Evolutionary conservation across 2,888 invertebrate genomes (phyloP), one percentile per base, ranked within the genome.

Genomic region (Papilio gigon): DNA sequence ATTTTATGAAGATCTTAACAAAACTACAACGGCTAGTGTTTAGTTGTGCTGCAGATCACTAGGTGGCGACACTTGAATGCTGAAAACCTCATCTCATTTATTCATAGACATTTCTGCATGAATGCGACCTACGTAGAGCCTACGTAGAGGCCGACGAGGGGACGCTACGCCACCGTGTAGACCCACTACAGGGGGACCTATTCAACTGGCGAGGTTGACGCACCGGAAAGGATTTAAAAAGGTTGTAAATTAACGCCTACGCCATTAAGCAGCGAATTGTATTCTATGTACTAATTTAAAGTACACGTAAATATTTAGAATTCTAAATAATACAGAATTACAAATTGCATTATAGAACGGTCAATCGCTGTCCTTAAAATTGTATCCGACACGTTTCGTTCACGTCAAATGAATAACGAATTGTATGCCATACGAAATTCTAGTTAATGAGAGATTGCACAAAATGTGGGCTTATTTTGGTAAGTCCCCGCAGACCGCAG

Each of bases 41-140:
- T 12, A 14, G 27, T 53, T n/a, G 9, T 5, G 0, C 2, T 1
- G n/a, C 4, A 61, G 30, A 67, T 53, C 42, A 22, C 27, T 50
- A 53, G 50, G 37, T 20, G 40, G 53, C 27, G 50, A 30, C 67
- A 61, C 67, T 61, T 61, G 60, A 67, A 53, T 53, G 66, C 70
- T 72, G 67, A 72, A 73, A 72, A 73, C 72, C 67, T 65, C 68
- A 64, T 65, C 74, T 78, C 76, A 78, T 74, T 80, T 80, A 80
- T 79, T 79, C 78, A 79, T 79, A 76, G 77, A 72, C 50, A 37
- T 9, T 12, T 37, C 59, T 67, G 67, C 63, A 67, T 77, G 79
- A 79, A 78, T 77, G 73, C 71, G 71, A 72, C 72, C 75, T 27
- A 70, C 77, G 50, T 59, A 12, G 33, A 33, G 64, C 35, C 44